These are phyloP conservation scores for Ariopsis seemanni DNA, from an alignment of 2,113 vertebrate species.

Conservation along the genomic window DNA sequence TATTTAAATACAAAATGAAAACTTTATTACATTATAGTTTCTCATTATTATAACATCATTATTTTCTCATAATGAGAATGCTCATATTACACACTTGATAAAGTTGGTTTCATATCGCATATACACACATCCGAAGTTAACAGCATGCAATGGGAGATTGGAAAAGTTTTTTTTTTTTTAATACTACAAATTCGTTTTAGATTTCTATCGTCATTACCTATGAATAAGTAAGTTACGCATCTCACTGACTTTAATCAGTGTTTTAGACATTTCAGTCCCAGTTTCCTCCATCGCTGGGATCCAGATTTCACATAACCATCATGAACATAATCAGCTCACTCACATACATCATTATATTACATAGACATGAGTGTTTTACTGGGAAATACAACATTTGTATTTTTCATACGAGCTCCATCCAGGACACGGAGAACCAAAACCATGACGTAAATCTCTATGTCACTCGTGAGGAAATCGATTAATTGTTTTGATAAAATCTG, in stretches of 20 bases:
- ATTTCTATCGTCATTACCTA: background rate
- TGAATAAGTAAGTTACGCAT: background rate
- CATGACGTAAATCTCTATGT: no score
- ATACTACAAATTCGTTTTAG: background rate
- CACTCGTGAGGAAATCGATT: no score
- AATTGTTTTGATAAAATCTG: no score
- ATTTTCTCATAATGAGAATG: background rate
- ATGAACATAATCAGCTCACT: background rate
- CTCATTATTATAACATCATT: conserved; percentile 12
- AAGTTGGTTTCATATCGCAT: background rate
- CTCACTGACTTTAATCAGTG: background rate
- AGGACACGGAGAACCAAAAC: no score
- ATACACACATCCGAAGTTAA: background rate
- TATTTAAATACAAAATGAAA: conserved; percentile 17
- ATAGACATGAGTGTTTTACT: no score
- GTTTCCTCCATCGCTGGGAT: background rate
- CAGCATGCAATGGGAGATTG: background rate
- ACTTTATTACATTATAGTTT: conserved; percentile 9
- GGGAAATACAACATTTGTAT: no score
- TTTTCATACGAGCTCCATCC: no score
- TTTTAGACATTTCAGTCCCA: background rate
- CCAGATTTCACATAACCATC: background rate
- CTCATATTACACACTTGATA: background rate
- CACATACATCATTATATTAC: background rate
- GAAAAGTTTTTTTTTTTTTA: background rate